Base-by-base conservation (phyloP, 2,797 vertebrate species). In the Epinephelus malabaricus region DNA sequence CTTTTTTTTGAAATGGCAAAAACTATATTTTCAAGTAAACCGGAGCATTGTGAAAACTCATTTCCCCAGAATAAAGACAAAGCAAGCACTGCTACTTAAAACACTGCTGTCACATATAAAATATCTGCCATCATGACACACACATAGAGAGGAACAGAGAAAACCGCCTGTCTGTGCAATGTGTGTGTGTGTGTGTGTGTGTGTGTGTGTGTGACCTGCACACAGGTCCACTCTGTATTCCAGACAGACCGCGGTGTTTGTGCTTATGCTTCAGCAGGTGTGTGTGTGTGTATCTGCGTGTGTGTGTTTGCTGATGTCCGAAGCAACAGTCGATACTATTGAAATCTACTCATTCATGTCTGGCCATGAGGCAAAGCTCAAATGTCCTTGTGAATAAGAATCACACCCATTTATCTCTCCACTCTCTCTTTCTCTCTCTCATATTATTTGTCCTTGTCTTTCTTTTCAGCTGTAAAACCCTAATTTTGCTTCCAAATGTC, bases 341-440 rank as follows among this genome's bases (percentile, higher is more conserved):
- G 93, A 93, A 95, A 95, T 92, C 80, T 92, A 93, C 91, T 96
- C 92, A 93, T 95, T 95, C 92, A 93, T 90, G 92, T 90, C 91
- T 92, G 85, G 85, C 92, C 79, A 75, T 60, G 88, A 92, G 90
- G 93, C 87, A 84, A 87, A 88, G 92, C 95, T 93, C 93, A 92
- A 88, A 95, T 89, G 92, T 95, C 94, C 92, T 94, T 93, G 90
- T 90, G 93, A 94, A 95, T 95, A 94, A 91, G 89, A 94, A 94
- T 94, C 88, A 90, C 89, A 65, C 43, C 68, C 88, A 90, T 92
- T 90, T 81, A 89, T 90, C 87, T 84, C 87, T 15, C 53, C 18
- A 10, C 47, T n/a, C 63, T n/a, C 40, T 69, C 59, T 75, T 51
- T 55, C 67, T 53, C 64, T 51, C 69, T 34, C 81, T 78, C 54